A percentile compares a stretch with the other conserved stretches of the same genome.
phyloP scores from a whole-genome alignment of 2,797 vertebrate species.

The Anas bahamensis region DNA sequence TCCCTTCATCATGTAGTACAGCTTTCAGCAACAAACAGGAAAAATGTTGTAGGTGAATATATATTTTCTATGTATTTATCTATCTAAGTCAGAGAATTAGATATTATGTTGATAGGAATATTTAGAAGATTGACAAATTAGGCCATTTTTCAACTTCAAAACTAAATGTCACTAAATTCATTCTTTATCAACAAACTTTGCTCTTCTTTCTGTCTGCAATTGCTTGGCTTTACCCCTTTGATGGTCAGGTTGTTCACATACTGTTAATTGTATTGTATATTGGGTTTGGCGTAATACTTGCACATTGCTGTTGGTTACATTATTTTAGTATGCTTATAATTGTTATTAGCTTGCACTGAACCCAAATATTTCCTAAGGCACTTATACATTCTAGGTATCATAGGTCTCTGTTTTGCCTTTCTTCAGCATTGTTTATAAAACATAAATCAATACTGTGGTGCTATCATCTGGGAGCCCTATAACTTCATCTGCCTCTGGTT shows the following conservation, averaged over 20 bases:
- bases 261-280: neutral
- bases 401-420: neutral
- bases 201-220: neutral
- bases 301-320: rapidly evolving
- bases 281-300: neutral
- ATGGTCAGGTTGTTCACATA: neutral
- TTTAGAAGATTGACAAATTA: neutral
- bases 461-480: neutral
- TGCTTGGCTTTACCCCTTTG: neutral
- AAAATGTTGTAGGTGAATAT: neutral
- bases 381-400: neutral
- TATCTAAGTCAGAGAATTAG: neutral
- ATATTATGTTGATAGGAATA: neutral
- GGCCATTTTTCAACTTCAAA: neutral
- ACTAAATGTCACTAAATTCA: neutral
- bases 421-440: neutral
- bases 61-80: neutral
- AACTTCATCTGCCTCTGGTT: neutral
- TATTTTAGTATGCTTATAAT: neutral
- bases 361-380: neutral
- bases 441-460: neutral
- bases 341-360: too few relatives aligned
- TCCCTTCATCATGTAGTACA: neutral
- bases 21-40: neutral
- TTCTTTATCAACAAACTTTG: neutral